A percentile compares a stretch with the other conserved stretches of the same genome.
These are phyloP conservation scores for Tauraco hartlaubi DNA, from an alignment of 2,797 vertebrate species.

Conservation along the genomic window DNA sequence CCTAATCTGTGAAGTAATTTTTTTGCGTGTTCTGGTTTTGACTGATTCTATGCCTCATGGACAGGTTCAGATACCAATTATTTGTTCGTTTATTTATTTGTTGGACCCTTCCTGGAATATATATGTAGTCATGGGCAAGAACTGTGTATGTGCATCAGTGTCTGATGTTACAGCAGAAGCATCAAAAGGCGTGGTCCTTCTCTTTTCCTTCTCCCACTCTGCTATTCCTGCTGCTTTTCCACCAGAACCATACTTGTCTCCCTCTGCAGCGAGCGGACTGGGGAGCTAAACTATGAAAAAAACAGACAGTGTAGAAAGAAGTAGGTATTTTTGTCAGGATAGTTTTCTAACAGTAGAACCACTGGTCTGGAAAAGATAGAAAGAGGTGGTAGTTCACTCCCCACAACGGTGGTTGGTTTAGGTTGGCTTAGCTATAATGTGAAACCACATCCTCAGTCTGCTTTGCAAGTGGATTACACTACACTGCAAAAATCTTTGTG, in stretches of 20 bases:
- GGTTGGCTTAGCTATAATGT: not conserved
- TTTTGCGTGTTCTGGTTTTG: not conserved
- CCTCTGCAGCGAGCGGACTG: not conserved
- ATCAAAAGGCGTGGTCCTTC: not conserved
- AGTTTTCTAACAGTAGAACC: not conserved
- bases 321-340: not conserved
- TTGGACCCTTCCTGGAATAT: not conserved
- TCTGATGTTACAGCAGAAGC: not conserved
- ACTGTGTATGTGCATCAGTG: not conserved
- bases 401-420: accelerated
- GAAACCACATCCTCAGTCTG: not conserved
- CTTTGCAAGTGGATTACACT: not conserved
- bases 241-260: not conserved
- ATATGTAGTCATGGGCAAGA: not conserved
- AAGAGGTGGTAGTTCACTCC: not conserved
- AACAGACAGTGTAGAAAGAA: not conserved
- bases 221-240: not conserved
- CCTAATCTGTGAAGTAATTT: not conserved
- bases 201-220: not conserved
- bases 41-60: not conserved
- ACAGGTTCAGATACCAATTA: not conserved
- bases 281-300: not conserved
- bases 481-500: not conserved
- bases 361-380: not conserved
- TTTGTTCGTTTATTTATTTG: not conserved